Evolutionary conservation across 2,888 invertebrate genomes (phyloP).

Genomic region (Clistopyga incitator): DNA sequence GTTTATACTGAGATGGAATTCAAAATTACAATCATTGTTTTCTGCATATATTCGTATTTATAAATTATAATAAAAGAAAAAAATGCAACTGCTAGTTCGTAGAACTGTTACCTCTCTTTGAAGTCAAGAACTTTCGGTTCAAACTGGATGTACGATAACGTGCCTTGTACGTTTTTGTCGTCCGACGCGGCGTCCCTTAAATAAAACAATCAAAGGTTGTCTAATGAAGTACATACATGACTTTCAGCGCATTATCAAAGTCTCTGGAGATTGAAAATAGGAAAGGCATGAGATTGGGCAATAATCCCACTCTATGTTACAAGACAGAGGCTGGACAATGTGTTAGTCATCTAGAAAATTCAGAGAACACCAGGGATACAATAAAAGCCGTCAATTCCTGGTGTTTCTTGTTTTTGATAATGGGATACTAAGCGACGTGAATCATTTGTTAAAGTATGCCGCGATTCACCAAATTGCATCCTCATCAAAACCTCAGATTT

Average conservation of each 20-base stretch:
- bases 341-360: slow-evolving; percentile 56
- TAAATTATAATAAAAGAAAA: too few species aligned
- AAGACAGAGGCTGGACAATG: slow-evolving; percentile 58
- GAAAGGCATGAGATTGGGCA: slow-evolving; percentile 73
- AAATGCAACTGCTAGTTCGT: not conserved
- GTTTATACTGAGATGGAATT: slow-evolving; percentile 16
- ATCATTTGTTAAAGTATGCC: slow-evolving; percentile 33
- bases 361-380: slow-evolving; percentile 24
- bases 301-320: slow-evolving; percentile 50
- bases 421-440: slow-evolving; percentile 5
- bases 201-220: slow-evolving; percentile 34
- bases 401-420: not conserved
- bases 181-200: slow-evolving; percentile 76
- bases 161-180: slow-evolving; percentile 79
- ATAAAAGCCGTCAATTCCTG: slow-evolving; percentile 17
- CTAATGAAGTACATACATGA: slow-evolving; percentile 45
- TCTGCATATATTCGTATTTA: too few species aligned
- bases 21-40: too few species aligned
- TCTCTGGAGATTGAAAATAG: slow-evolving; percentile 75
- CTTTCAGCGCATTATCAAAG: slow-evolving; percentile 49
- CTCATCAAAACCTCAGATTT: not conserved
- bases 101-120: slow-evolving; percentile 87
- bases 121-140: slow-evolving; percentile 90
- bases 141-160: slow-evolving; percentile 86
- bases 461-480: slow-evolving; percentile 8